These are phyloP conservation scores for Tetragonisca angustula DNA, from an alignment of 2,888 invertebrate species.

Conservation along the genomic window DNA sequence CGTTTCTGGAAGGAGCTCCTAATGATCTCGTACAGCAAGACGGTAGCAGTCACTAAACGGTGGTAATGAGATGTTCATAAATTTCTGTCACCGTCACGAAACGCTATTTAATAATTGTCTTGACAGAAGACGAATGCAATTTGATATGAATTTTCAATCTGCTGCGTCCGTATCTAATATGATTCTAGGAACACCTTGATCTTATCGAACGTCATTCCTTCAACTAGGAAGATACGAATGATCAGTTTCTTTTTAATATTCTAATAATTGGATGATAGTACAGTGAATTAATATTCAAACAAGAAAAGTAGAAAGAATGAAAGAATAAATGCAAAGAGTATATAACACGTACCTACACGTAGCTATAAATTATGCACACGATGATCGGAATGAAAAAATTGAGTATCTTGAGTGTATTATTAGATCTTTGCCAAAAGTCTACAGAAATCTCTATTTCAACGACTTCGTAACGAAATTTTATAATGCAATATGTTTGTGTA, in stretches of 20 bases:
- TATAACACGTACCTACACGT: neutral
- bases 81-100: slow-evolving; percentile 75
- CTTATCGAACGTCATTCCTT: neutral
- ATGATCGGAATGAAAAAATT: slow-evolving; percentile 38
- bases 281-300: neutral
- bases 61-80: slow-evolving; percentile 80
- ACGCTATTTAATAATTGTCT: slow-evolving; percentile 75
- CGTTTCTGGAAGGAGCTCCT: slow-evolving; percentile 72
- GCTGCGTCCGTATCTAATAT: neutral
- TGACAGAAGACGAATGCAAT: slow-evolving; percentile 54
- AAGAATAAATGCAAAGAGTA: no score
- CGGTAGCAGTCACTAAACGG: slow-evolving; percentile 74
- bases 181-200: neutral
- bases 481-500: neutral
- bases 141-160: slow-evolving; percentile 56
- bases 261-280: neutral
- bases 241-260: neutral
- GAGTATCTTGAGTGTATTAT: slow-evolving; percentile 50
- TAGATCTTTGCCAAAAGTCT: slow-evolving; percentile 44
- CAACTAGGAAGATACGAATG: neutral
- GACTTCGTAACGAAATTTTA: slow-evolving; percentile 37
- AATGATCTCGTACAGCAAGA: slow-evolving; percentile 78
- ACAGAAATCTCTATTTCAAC: slow-evolving; percentile 24
- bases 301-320: neutral
- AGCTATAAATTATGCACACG: neutral